A percentile compares a stretch with the other conserved stretches of the same genome.
These are phyloP conservation scores for Hirtodrosophila duncani DNA, from an alignment of 2,888 invertebrate species.

Conservation along the genomic window DNA sequence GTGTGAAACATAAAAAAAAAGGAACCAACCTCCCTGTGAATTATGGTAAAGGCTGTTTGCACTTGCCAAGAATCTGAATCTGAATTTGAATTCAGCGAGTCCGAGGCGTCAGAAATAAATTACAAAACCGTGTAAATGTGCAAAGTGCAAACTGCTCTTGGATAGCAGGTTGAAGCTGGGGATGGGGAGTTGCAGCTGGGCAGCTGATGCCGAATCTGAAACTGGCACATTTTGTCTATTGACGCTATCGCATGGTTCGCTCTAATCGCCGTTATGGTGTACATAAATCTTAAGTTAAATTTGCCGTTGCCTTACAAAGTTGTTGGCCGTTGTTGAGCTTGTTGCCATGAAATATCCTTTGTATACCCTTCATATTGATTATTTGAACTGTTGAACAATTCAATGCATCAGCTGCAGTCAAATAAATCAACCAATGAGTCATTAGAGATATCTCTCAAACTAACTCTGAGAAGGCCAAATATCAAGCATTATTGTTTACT, in stretches of 20 bases:
- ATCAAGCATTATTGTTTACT: too few relatives aligned
- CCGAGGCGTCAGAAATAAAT: conserved; percentile 73
- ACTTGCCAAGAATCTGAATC: too few relatives aligned
- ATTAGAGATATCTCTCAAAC: too few relatives aligned
- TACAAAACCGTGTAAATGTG: conserved; percentile 75
- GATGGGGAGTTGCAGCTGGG: too few relatives aligned
- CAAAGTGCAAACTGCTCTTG: conserved; percentile 67
- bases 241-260: conserved; percentile 57
- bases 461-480: too few relatives aligned
- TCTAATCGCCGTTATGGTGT: conserved; percentile 73
- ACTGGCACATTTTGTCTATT: conserved; percentile 44
- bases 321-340: conserved; percentile 43
- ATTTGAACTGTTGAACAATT: too few relatives aligned
- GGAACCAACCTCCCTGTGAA: conserved; percentile 36
- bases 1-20: conserved; percentile 46
- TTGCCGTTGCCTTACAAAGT: conserved; percentile 64
- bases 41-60: conserved; percentile 45
- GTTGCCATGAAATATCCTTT: conserved; percentile 7
- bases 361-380: conserved; percentile 17
- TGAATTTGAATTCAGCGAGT: conserved; percentile 58
- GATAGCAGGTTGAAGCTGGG: too few relatives aligned
- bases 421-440: too few relatives aligned
- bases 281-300: conserved; percentile 69
- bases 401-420: too few relatives aligned
- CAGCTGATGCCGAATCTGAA: too few relatives aligned